phyloP scores from a whole-genome alignment of 2,888 invertebrate genomes.

The Thalpophila matura region DNA sequence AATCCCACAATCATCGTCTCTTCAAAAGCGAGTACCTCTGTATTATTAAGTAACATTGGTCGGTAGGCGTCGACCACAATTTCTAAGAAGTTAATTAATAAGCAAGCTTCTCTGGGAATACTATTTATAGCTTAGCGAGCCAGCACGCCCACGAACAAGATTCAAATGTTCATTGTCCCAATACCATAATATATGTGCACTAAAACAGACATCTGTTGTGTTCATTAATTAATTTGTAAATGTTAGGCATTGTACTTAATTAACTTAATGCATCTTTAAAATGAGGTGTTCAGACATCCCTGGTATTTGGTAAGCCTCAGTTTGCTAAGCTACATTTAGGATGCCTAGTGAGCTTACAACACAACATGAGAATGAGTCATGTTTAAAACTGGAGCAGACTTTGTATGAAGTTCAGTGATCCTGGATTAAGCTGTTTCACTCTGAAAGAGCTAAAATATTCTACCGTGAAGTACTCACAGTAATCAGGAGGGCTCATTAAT shows the following conservation, averaged over 20 bases:
- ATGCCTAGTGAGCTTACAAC: constrained; percentile 15
- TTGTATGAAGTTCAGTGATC: constrained; percentile 54
- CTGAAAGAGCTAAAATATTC: constrained; percentile 4
- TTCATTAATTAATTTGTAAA: constrained; percentile 46
- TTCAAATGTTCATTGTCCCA: constrained; percentile 46
- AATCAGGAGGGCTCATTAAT: constrained; percentile 38
- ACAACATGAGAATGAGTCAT: constrained; percentile 44
- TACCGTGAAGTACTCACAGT: constrained; percentile 11
- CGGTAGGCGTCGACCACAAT: constrained; percentile 49
- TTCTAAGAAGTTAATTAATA: constrained; percentile 66
- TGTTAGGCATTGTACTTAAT: constrained; percentile 32
- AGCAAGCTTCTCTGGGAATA: constrained; percentile 62
- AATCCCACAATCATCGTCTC: constrained; percentile 38
- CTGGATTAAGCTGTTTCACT: constrained; percentile 19
- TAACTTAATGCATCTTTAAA: constrained; percentile 19
- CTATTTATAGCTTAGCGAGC: constrained; percentile 64
- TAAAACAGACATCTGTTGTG: constrained; percentile 43
- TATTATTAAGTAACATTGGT: constrained; percentile 34
- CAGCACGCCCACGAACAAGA: constrained; percentile 36
- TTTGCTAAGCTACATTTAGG: constrained; percentile 6
- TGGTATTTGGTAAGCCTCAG: constrained; percentile 35
- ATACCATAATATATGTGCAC: constrained; percentile 51
- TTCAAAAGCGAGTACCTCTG: constrained; percentile 19
- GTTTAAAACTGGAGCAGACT: constrained; percentile 44
- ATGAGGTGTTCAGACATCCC: constrained; percentile 15